A percentile compares a stretch with the other conserved stretches of the same genome.
These are phyloP conservation scores for Danio kyathit DNA, from an alignment of 2,797 vertebrate genomes.

Conservation along the genomic window DNA sequence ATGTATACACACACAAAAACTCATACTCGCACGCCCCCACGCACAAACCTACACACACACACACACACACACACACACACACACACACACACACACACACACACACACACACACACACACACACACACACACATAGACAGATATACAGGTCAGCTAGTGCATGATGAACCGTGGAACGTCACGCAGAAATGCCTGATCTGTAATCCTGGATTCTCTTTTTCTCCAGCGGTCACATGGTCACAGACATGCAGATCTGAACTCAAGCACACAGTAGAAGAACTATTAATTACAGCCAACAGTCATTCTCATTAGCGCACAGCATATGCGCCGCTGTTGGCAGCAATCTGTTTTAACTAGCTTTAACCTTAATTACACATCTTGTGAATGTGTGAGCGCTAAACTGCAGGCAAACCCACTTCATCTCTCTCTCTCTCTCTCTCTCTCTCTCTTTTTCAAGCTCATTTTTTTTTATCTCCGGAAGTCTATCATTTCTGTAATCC, in stretches of 20 bases:
- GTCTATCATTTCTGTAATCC: constrained; percentile 85
- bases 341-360: constrained; percentile 73
- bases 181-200: constrained; percentile 45
- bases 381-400: constrained; percentile 15
- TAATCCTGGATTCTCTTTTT: constrained; percentile 41
- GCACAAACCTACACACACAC: too few species aligned
- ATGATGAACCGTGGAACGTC: constrained; percentile 9
- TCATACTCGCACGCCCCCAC: too few species aligned
- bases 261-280: constrained; percentile 67
- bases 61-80: too few species aligned
- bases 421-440: constrained; percentile 5
- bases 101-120: too few species aligned
- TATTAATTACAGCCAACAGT: constrained; percentile 72
- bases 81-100: too few species aligned
- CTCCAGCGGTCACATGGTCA: constrained; percentile 26
- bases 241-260: constrained; percentile 10
- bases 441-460: constrained; percentile 20
- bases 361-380: constrained; percentile 70
- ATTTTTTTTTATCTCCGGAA: constrained; percentile 82
- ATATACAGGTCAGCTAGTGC: constrained; percentile 18
- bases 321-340: constrained; percentile 74
- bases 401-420: neutral
- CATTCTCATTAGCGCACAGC: constrained; percentile 77
- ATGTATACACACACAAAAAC: too few species aligned
- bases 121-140: too few species aligned